These are phyloP conservation scores for Troides aeacus DNA, from an alignment of 2,888 invertebrate genomes.

Conservation along the genomic window DNA sequence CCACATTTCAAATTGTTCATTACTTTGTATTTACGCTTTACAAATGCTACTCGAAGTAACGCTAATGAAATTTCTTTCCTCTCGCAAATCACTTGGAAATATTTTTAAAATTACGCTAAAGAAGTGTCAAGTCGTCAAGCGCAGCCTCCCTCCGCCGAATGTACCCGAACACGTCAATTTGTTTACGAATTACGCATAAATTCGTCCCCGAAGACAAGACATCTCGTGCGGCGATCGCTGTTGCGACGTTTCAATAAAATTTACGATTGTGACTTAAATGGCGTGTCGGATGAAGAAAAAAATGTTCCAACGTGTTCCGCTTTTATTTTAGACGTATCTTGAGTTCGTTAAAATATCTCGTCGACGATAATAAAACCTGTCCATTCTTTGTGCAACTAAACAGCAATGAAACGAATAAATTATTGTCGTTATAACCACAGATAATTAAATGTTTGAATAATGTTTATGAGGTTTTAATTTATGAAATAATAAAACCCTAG, in stretches of 20 bases:
- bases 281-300: slow-evolving; percentile 73
- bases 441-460: slow-evolving; percentile 41
- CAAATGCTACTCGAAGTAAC: not conserved
- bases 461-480: slow-evolving; percentile 32
- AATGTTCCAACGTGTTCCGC: slow-evolving; percentile 67
- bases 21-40: slow-evolving; percentile 28
- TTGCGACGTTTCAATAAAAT: slow-evolving; percentile 80
- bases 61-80: not conserved
- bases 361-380: slow-evolving; percentile 70
- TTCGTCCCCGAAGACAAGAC: slow-evolving; percentile 76
- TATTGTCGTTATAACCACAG: slow-evolving; percentile 44
- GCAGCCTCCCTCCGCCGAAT: slow-evolving; percentile 63
- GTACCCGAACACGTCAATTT: slow-evolving; percentile 74
- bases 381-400: slow-evolving; percentile 58
- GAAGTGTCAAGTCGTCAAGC: slow-evolving; percentile 71
- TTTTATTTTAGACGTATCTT: slow-evolving; percentile 71
- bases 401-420: slow-evolving; percentile 61
- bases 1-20: slow-evolving; percentile 25
- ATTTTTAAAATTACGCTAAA: slow-evolving; percentile 51
- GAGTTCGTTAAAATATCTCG: slow-evolving; percentile 77
- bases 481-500: slow-evolving; percentile 25
- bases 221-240: slow-evolving; percentile 77
- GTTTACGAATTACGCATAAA: slow-evolving; percentile 80
- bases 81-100: slow-evolving; percentile 37
- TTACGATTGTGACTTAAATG: slow-evolving; percentile 79